Evolutionary conservation across 53 echinoderm and acorn worm species (phyloP), one percentile per base, ranked within the genome.

Genomic region (Glandiceps talaboti): DNA sequence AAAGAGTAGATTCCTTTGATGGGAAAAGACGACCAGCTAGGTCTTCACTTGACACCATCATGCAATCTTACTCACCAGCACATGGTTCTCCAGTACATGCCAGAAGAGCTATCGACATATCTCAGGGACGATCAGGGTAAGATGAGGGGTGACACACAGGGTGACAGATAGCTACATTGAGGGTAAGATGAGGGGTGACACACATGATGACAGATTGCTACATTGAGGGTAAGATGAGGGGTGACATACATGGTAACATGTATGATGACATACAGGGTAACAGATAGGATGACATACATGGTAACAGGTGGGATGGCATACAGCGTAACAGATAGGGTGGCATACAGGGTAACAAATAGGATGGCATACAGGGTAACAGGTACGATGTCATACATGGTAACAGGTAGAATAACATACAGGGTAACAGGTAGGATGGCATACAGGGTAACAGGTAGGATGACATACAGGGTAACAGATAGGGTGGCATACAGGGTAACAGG

Each of bases 1-100:
- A 95, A 75, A 85, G 96, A 80, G 96, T 95, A 14, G 96, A 95
- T 79, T 95, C 96, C 29, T 95, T 88, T 77, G 79, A 86, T 32
- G 86, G 89, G 31, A 82, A 90, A 30, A 84, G 96, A 64, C 82
- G 91, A 25, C 85, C 96, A 14, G 92, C 92, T 79, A 88, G 96
- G 73, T 90, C 90, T 27, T 88, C 90, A 14, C 79, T 90, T 32
- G 90, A 90, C 45, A 76, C 81, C 32, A 85, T 84, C 0, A 79
- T 82, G n/a, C 92, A 90, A 30, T 79, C 88, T 33, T 84, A 86
- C 29, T 79, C 90, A 73, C 90, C 92, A 73, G 64, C 64, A 45
- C 64, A 45, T 6, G 64, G 64, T 12, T 45, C 64, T 12, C 64
- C 64, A 12, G 64, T 45, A 45, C 96, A 90, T 26, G 96, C 96